Base-by-base conservation (phyloP, 2,888 invertebrate genomes). In the Aplocera efformata region DNA sequence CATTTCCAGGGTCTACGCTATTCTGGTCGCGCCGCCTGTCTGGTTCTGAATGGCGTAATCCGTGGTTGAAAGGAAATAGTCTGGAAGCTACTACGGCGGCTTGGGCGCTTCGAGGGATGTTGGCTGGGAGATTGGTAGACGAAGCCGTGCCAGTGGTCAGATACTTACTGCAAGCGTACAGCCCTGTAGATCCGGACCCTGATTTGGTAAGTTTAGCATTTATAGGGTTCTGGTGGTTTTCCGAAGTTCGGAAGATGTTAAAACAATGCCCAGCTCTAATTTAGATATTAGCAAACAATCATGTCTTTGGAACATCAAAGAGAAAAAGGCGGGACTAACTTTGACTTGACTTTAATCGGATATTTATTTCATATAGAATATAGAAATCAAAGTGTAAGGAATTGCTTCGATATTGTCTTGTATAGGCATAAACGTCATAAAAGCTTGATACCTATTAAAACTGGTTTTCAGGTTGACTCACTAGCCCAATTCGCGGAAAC, bases 1-100 rank as follows among this genome's bases (percentile, higher is more conserved):
- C n/a, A 3, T 42, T 29, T 23, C 1, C 55, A 88, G 86, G 75
- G 6, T 65, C 76, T 3, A 75, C 72, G 1, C 42, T 84, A 23
- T 88, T 77, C 66, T 89, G 89, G 89, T 73, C 82, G 0, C 74
- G 86, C 0, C 66, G 66, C 20, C 48, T 82, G 1, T 53, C 67
- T 0, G 77, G 74, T 2, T 58, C 67, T 0, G 86, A 86, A 53
- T 79, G 79, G 77, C 75, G 79, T 27, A 89, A 85, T 59, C 88
- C 88, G 0, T 86, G 88, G 83, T 60, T 79, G 48, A 66, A 58
- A 20, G 74, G 69, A 37, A 85, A 83, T 63, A 83, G 74, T 35
- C 45, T 82, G 22, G 82, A 79, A 56, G 85, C 98, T 3, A 96
- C 96, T 74, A 95, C 96, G 57, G 97, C 98, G 0, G 92, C 98